Evolutionary conservation across 2,888 invertebrate genomes (phyloP).

Genomic region (Lasioglossum calceatum): DNA sequence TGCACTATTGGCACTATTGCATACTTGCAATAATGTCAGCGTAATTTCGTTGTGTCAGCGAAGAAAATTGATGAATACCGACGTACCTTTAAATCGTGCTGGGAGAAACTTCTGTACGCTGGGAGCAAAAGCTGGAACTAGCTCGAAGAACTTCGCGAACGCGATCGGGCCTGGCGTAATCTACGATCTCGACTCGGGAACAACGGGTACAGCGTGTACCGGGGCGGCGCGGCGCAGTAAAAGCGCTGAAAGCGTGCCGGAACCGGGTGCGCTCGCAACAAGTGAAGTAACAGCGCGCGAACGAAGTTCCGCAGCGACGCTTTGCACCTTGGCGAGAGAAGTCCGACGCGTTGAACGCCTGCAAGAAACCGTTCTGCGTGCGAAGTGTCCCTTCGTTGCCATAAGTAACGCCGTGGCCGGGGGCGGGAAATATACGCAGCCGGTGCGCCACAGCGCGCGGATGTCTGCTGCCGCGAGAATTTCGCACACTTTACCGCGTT

Average conservation of each 20-base stretch:
- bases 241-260: constrained; percentile 18
- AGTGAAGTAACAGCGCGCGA: constrained; percentile 29
- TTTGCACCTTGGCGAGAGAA: background rate
- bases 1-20: no score
- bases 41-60: background rate
- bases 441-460: constrained; percentile 1
- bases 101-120: background rate
- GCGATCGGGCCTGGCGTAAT: background rate
- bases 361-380: constrained; percentile 15
- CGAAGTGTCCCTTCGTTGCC: constrained; percentile 26
- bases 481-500: constrained; percentile 67
- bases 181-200: background rate
- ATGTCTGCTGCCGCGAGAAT: constrained; percentile 55
- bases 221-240: background rate
- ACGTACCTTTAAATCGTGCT: background rate
- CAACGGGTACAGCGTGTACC: background rate
- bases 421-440: constrained; percentile 42
- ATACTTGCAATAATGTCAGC: no score
- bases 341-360: constrained; percentile 1
- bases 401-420: constrained; percentile 37
- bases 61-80: background rate
- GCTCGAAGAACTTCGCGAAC: background rate
- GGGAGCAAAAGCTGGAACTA: background rate
- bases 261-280: constrained; percentile 21
- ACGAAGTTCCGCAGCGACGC: background rate